These are phyloP conservation scores for Mormyrus iriodes DNA, from an alignment of 2,113 vertebrate genomes.

Conservation along the genomic window DNA sequence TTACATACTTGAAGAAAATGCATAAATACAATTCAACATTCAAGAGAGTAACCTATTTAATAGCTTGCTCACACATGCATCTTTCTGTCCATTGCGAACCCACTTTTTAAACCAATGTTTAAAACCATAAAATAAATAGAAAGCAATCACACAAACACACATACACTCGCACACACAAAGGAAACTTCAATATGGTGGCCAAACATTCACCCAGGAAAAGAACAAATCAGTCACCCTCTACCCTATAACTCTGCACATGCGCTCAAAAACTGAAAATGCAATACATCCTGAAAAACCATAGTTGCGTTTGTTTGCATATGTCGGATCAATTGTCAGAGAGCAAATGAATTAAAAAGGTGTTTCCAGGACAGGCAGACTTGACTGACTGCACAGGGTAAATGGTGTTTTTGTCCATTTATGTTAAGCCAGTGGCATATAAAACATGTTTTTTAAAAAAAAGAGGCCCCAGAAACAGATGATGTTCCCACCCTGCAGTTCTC, in stretches of 20 bases:
- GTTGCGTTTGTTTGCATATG: conserved; percentile 21
- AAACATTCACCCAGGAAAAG: conserved; percentile 13
- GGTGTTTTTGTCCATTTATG: conserved; percentile 3
- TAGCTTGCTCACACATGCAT: conserved; percentile 10
- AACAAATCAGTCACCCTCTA: background rate
- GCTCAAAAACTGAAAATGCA: conserved; percentile 6
- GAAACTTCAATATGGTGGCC: conserved; percentile 47
- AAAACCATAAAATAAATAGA: conserved; percentile 26
- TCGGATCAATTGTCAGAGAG: background rate
- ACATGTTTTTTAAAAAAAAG: conserved; percentile 10
- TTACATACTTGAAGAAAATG: conserved; percentile 13
- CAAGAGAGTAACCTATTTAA: background rate
- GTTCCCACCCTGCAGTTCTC: background rate
- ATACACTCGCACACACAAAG: conserved; percentile 22
- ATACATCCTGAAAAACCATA: background rate
- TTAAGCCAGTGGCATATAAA: conserved; percentile 8
- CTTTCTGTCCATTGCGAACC: background rate
- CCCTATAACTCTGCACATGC: conserved; percentile 7
- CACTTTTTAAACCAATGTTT: conserved; percentile 12
- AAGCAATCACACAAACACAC: conserved; percentile 10
- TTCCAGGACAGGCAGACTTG: background rate
- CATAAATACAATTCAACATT: conserved; percentile 4
- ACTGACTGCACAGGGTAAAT: background rate
- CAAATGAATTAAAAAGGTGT: conserved; percentile 4
- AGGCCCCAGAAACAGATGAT: background rate